phyloP scores from a whole-genome alignment of 2,888 invertebrate genomes.

The Nymphalis c-album region DNA sequence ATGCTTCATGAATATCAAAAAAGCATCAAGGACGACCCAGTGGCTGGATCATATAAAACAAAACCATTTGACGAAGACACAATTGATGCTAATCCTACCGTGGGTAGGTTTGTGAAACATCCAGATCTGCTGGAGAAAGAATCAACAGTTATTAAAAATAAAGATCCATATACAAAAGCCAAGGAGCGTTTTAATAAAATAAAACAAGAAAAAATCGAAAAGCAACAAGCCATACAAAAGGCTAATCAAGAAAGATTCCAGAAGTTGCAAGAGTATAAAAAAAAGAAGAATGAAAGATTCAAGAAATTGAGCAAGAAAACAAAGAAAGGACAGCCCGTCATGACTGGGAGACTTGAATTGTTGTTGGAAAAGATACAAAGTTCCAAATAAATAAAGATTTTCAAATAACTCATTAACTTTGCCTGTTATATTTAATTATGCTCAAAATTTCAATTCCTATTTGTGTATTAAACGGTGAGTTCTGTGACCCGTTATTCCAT shows the following conservation, averaged over 20 bases:
- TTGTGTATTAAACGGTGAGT: too few relatives aligned
- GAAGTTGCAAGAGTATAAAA: conserved; percentile 85
- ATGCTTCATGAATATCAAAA: conserved; percentile 81
- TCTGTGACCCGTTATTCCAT: too few relatives aligned
- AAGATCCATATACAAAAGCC: conserved; percentile 76
- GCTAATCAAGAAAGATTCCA: conserved; percentile 81
- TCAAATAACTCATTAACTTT: background rate
- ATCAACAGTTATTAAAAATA: conserved; percentile 45
- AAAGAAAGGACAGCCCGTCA: conserved; percentile 91
- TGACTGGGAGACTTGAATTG: conserved; percentile 90
- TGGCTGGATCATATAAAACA: conserved; percentile 69
- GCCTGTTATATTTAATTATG: too few relatives aligned
- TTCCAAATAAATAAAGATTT: conserved; percentile 17
- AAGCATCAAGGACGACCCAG: conserved; percentile 75
- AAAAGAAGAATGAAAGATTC: conserved; percentile 85
- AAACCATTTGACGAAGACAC: conserved; percentile 76
- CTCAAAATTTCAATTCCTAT: too few relatives aligned
- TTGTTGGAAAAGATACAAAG: conserved; percentile 79
- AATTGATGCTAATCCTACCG: conserved; percentile 49
- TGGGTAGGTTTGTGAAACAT: conserved; percentile 69
- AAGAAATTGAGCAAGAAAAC: conserved; percentile 89
- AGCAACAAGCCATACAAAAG: conserved; percentile 71
- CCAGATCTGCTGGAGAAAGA: conserved; percentile 65
- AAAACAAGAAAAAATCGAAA: conserved; percentile 79
- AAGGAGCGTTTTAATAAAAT: conserved; percentile 78